phyloP scores from a whole-genome alignment of 2,113 vertebrate genomes.

The cat (Felis catus) region F.catus_Fca126_mat1.0 CM031413.1:28391001-28391500 shows the following conservation, averaged over 20 bases:
- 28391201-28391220: neutral
- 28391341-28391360: neutral
- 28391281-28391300: neutral
- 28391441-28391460: neutral
- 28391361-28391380: slow-evolving; percentile 19
- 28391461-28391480: neutral
- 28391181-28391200: neutral
- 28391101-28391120: neutral
- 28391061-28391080: neutral
- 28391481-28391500: neutral
- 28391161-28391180: slow-evolving; percentile 21
- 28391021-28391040: slow-evolving; percentile 15
- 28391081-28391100: neutral
- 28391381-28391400: neutral
- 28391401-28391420: neutral
- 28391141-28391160: neutral
- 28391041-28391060: neutral
- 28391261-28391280: neutral
- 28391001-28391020: neutral
- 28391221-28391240: neutral
- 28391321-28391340: neutral
- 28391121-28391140: neutral
- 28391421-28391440: neutral
- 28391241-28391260: neutral
- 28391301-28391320: neutral